Percentiles rank a stretch among this genome's conserved stretches.
phyloP scores from a whole-genome alignment of 2,113 vertebrate species.

The Sminthopsis crassicaudata region DNA sequence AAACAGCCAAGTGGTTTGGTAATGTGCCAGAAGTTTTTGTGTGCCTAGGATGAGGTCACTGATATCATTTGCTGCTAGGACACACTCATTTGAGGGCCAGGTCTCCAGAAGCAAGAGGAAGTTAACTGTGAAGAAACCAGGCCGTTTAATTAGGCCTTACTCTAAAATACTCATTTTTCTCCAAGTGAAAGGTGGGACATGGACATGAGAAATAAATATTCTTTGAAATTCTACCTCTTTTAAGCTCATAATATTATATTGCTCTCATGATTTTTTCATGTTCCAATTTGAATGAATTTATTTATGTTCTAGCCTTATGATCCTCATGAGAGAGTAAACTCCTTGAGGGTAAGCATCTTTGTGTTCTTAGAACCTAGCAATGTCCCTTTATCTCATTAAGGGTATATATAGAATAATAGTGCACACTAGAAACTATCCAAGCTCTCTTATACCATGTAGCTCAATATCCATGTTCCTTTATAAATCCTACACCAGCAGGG shows the following conservation, averaged over 20 bases:
- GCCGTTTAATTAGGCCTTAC: slow-evolving; percentile 27
- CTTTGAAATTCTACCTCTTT: slow-evolving; percentile 49
- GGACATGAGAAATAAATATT: slow-evolving; percentile 41
- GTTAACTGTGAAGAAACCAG: background rate
- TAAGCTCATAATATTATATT: background rate
- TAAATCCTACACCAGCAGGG: background rate
- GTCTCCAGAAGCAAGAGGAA: slow-evolving; percentile 24
- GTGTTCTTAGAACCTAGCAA: background rate
- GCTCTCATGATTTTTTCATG: background rate
- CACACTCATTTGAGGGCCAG: background rate
- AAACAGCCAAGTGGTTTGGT: slow-evolving; percentile 32
- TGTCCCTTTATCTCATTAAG: background rate
- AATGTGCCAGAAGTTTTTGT: slow-evolving; percentile 4
- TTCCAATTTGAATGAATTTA: background rate
- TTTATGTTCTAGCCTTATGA: background rate
- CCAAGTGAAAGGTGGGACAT: slow-evolving; percentile 41
- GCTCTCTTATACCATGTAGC: background rate
- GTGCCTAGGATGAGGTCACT: slow-evolving; percentile 20
- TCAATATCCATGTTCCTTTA: background rate
- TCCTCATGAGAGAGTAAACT: background rate
- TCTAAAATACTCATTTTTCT: slow-evolving; percentile 23
- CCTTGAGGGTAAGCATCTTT: background rate
- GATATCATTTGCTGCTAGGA: slow-evolving; percentile 17
- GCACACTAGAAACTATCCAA: background rate
- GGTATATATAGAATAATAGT: background rate